Conservation (phyloP, 2,113 vertebrate species). For the Ariopsis seemanni region DNA sequence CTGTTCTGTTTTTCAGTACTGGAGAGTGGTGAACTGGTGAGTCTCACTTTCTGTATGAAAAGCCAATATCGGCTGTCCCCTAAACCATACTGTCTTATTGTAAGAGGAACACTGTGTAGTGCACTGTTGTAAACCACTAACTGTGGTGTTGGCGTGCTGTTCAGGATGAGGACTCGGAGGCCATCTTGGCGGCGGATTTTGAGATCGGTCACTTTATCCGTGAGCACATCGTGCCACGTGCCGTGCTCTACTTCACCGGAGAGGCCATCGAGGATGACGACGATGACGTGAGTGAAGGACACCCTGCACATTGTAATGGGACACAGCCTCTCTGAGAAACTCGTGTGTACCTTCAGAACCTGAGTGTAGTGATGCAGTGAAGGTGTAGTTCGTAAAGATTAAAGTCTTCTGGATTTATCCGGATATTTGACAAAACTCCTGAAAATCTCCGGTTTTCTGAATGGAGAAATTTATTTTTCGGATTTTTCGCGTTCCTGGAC, state of each 20-base stretch:
- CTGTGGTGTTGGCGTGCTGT: neutral
- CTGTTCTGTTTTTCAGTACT: slow-evolving; percentile 76
- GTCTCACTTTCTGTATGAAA: slow-evolving; percentile 44
- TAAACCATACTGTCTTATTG: no score
- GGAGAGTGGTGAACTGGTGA: slow-evolving; percentile 93
- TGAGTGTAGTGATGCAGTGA: neutral
- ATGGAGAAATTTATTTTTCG: no score
- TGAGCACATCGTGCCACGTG: slow-evolving; percentile 93
- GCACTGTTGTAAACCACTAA: neutral
- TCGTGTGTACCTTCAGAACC: neutral
- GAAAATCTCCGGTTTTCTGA: no score
- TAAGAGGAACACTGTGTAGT: neutral
- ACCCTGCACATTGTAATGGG: neutral
- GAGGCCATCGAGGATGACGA: slow-evolving; percentile 99
- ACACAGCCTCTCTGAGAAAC: neutral
- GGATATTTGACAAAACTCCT: no score
- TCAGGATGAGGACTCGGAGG: slow-evolving; percentile 96
- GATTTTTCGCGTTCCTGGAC: no score
- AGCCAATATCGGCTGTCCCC: neutral
- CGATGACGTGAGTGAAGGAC: slow-evolving; percentile 81
- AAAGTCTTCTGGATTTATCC: no score
- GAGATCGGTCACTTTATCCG: slow-evolving; percentile 99
- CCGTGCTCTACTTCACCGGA: slow-evolving; percentile 97
- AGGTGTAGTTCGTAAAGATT: neutral
- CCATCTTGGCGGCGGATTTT: slow-evolving; percentile 93